These are phyloP conservation scores for Geotrupes spiniger DNA, from an alignment of 2,888 invertebrate genomes.

Conservation along the genomic window DNA sequence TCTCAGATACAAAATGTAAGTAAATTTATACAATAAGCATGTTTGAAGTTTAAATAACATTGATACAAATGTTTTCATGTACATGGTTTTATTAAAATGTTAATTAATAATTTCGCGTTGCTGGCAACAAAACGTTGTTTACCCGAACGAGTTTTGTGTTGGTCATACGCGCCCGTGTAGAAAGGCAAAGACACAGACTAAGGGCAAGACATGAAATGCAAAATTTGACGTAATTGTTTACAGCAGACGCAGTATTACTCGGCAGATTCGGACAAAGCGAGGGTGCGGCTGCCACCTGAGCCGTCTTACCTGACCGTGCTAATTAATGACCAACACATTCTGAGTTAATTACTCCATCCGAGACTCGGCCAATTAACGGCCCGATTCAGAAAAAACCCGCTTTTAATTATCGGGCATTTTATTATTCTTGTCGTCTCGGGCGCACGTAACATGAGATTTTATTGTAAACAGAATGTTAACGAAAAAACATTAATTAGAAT, in stretches of 20 bases:
- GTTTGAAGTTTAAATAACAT: too few relatives aligned
- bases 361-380: slow-evolving; percentile 46
- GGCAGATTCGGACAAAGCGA: slow-evolving; percentile 35
- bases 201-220: slow-evolving; percentile 28
- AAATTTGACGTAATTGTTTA: slow-evolving; percentile 35
- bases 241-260: slow-evolving; percentile 32
- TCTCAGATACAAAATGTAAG: too few relatives aligned
- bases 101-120: too few relatives aligned
- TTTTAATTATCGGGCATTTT: slow-evolving; percentile 47
- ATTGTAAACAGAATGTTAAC: slow-evolving; percentile 45
- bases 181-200: slow-evolving; percentile 7
- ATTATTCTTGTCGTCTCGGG: slow-evolving; percentile 36
- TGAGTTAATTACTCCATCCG: slow-evolving; percentile 45
- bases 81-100: too few relatives aligned
- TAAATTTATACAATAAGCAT: too few relatives aligned
- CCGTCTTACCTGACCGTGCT: slow-evolving; percentile 31
- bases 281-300: slow-evolving; percentile 24
- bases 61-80: too few relatives aligned
- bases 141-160: not conserved
- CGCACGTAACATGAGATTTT: slow-evolving; percentile 40
- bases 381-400: slow-evolving; percentile 42
- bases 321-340: slow-evolving; percentile 47
- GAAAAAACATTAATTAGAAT: slow-evolving; percentile 15
- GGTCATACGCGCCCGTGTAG: not conserved
- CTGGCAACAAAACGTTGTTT: too few relatives aligned